Evolutionary conservation across 2,797 vertebrate species (phyloP), one percentile per base, ranked within the genome.

Genomic region (Enteromius anoplus): DNA sequence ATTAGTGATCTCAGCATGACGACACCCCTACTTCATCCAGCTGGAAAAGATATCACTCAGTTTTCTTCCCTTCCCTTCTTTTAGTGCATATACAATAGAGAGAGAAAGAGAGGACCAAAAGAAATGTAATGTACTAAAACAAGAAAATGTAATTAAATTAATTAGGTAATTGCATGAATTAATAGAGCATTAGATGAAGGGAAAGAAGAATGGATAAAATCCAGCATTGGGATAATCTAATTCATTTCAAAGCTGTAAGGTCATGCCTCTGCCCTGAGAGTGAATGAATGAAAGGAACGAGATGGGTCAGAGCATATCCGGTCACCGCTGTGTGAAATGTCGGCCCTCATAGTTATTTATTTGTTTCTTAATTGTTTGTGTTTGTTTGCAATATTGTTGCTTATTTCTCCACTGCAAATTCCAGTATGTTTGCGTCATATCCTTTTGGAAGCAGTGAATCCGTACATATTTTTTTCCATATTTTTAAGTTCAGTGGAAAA

Each of bases 1-100:
- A 85, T 32, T 81, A 75, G 80, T 88, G 80, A 85, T 86, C 71
- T 86, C 80, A 86, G 51, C 80, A 78, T 86, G 85, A 86, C 76
- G 60, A 81, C 85, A 72, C 71, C 78, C 65, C 9, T 80, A 60
- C 75, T 82, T 21, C 7, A 78, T 73, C 80, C 85, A 86, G 87
- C 83, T 88, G 87, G 87, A 83, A 83, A 80, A 49, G 8, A 75
- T 78, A 83, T 86, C 70, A 85, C 34, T 8, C 23, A 26, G 49
- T 53, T 23, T 47, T 53, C 15, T 77, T 69, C 65, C 19, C 32
- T 55, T 70, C n/a, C 45, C 64, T 58, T n/a, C 40, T 66, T 66
- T 72, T 45, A 37, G 9, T 11, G 40, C n/a, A 4, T 58, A 17
- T 60, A 40, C 21, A 70, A 71, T 51, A 37, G 37, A 49, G 51